Evolutionary conservation across 2,113 vertebrate genomes (phyloP), one percentile per base, ranked within the genome.

Genomic region (Nymphicus hollandicus): DNA sequence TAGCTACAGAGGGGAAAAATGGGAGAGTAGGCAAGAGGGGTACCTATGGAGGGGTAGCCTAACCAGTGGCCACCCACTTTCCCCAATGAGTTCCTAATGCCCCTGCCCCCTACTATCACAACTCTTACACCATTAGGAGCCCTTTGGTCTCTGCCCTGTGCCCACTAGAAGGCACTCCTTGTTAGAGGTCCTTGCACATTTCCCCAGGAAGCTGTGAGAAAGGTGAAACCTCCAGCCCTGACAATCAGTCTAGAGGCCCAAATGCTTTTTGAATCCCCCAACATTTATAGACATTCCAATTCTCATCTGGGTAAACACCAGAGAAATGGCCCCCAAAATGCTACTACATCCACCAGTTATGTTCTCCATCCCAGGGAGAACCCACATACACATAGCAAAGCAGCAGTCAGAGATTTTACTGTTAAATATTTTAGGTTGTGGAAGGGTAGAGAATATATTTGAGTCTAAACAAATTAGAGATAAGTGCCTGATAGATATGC

Each of bases 271-370:
- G 33, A 43, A 37, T 35, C 43, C 23, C 14, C 63, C 35, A 31
- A 2, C 24, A 41, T 52, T 11, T 47, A 4, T 4, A 15, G 12
- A 3, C 24, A 4, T 82, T 43, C 58, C 23, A 15, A 5, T 27
- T 16, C 24, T 63, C 12, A 12, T 20, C 10, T 35, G 55, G 29
- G 33, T 13, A 70, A 74, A 35, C 3, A 4, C 11, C 1, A 25
- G 14, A 37, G n/a, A 53, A 82, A 44, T 0, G 4, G 33, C 29
- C 23, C 49, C 49, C 37, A 33, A 29, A 65, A 47, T 13, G 23
- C 4, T 71, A 6, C 33, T 33, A 1, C 2, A 1, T 3, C 10
- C 33, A 17, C 2, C 8, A 16, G 12, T 0, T n/a, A 6, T 31
- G 33, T 56, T 61, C 27, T 47, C 23, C 10, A 9, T 60, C 39